Conservation (phyloP, 2,113 vertebrate genomes). For the Otolemur garnettii region DNA sequence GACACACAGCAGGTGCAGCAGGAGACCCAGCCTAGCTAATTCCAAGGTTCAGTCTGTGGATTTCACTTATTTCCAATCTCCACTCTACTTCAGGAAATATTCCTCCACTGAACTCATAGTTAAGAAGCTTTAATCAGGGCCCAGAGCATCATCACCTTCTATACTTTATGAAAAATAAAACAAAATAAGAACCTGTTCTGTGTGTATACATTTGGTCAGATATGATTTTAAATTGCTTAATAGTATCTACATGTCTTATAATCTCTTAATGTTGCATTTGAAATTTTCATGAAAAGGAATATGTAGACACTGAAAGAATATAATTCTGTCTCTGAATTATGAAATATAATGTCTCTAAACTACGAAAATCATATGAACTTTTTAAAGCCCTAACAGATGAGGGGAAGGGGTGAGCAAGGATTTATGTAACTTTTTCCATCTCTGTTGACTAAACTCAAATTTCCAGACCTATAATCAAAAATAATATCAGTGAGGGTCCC, state of each 20-base stretch:
- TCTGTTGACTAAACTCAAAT: background rate
- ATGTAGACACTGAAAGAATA: background rate
- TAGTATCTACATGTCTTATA: background rate
- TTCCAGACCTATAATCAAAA: background rate
- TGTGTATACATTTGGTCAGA: background rate
- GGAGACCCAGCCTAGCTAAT: background rate
- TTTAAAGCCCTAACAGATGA: fast-evolving
- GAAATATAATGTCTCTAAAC: background rate
- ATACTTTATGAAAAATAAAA: background rate
- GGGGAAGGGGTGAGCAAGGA: no score
- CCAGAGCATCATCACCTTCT: background rate
- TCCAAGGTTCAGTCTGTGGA: fast-evolving
- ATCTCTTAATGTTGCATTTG: background rate
- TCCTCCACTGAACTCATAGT: fast-evolving
- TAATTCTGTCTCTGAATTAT: no score
- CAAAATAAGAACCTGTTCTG: background rate
- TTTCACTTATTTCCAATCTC: fast-evolving
- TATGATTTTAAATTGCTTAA: background rate
- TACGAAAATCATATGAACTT: background rate
- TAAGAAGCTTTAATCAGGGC: no score
- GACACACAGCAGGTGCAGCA: fast-evolving
- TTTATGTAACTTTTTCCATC: background rate
- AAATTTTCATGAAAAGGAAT: background rate
- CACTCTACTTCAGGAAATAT: fast-evolving
- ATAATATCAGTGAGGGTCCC: background rate